Conservation (phyloP, 35 echinoderm and acorn worm genomes). For the Patiria miniata region DNA sequence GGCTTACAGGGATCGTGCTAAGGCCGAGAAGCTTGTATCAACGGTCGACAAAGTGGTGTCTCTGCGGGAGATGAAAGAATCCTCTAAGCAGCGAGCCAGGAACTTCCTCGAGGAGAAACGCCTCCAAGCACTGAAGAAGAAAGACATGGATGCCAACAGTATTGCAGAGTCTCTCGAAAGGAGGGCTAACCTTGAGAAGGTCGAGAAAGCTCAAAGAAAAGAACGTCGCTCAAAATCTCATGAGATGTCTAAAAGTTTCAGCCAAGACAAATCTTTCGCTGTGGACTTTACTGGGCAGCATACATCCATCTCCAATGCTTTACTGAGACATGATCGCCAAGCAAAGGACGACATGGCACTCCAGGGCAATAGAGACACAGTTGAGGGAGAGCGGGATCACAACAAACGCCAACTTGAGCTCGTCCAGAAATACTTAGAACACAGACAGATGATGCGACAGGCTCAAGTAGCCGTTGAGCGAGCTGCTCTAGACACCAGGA, state of each 20-base stretch:
- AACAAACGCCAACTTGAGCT: conserved; percentile 72
- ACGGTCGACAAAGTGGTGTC: conserved; percentile 63
- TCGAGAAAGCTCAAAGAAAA: conserved; percentile 51
- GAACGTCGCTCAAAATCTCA: conserved; percentile 40
- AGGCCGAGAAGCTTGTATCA: conserved; percentile 41
- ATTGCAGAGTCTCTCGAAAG: conserved; percentile 50
- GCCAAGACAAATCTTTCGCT: conserved; percentile 66
- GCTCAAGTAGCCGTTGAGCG: conserved; percentile 81
- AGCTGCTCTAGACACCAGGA: conserved; percentile 74
- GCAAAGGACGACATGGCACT: conserved; percentile 43
- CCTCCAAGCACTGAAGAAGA: conserved; percentile 52
- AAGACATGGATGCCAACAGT: conserved; percentile 59
- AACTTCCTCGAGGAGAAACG: conserved; percentile 85
- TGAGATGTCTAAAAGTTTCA: conserved; percentile 30
- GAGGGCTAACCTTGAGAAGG: conserved; percentile 37
- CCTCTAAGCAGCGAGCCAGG: conserved; percentile 47
- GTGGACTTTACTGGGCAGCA: conserved; percentile 81
- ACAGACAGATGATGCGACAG: conserved; percentile 91
- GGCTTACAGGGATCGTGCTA: conserved; percentile 83
- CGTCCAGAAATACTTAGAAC: conserved; percentile 85
- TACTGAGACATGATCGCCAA: conserved; percentile 77
- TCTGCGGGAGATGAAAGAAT: conserved; percentile 63
- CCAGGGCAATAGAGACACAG: conserved; percentile 35
- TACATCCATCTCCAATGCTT: conserved; percentile 94
- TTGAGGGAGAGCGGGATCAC: conserved; percentile 51